Evolutionary conservation across 2,888 invertebrate genomes (phyloP), one percentile per base, ranked within the genome.

Genomic region (Pinctada fucata): DNA sequence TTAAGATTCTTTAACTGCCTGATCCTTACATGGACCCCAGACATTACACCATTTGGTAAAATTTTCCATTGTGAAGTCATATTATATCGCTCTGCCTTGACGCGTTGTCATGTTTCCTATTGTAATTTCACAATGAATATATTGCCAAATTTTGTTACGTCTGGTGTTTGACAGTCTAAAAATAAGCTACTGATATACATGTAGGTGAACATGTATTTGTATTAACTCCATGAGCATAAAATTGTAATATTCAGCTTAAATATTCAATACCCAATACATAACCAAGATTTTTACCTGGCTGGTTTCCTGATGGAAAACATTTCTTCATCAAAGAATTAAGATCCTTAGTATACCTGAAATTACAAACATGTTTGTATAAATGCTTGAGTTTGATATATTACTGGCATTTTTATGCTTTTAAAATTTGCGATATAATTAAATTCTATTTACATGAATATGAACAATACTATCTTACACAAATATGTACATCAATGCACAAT

Each of bases 251-350:
- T 31, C 31, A 31, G 31, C 31, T 31, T 31, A 31, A 31, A 31
- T 31, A 31, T 31, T 31, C 31, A 31, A 31, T 31, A 31, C 31
- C 31, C 31, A 31, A 13, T 66, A 16, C 66, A 66, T 16, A 66
- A 16, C 66, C 10, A 66, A 66, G 16, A n/a, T 8, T 66, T 16
- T 70, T 85, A 92, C 93, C 92, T 86, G 92, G 92, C 79, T 87
- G 86, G 81, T 92, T 91, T 76, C 92, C 91, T 65, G 90, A 85
- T 49, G 93, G 91, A 85, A 94, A 94, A 88, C 94, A 94, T 77
- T 91, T 91, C 47, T 92, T 91, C 91, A 94, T 93, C 77, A 94
- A 93, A 13, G 87, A 75, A 4, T 93, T 87, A 74, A 94, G 90
- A 86, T 94, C 92, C 6, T 92, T 89, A 92, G 94, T 93, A 79